Percentiles rank a stretch among this genome's conserved stretches.
These are phyloP conservation scores for Hyphantria cunea DNA, from an alignment of 1,140 invertebrate species.

Conservation along the genomic window DNA sequence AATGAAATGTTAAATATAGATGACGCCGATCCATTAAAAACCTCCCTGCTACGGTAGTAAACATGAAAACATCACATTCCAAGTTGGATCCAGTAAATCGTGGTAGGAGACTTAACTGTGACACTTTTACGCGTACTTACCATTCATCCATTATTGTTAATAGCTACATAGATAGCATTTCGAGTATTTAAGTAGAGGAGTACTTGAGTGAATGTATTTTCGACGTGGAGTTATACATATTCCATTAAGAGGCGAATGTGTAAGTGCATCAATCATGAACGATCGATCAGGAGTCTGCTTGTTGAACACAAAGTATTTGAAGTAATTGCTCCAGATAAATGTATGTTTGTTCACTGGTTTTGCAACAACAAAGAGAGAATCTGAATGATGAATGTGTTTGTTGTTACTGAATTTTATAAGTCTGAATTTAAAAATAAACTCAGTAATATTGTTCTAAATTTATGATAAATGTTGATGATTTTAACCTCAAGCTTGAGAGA, in stretches of 20 bases:
- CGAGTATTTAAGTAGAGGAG: conserved; percentile 11
- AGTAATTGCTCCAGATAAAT: neutral
- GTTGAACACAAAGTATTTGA: neutral
- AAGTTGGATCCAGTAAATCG: conserved; percentile 27
- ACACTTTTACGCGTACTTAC: conserved; percentile 31
- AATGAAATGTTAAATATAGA: conserved; percentile 28
- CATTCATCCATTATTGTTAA: conserved; percentile 32
- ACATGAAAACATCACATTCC: conserved; percentile 30
- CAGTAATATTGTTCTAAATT: no score
- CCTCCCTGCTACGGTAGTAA: conserved; percentile 19
- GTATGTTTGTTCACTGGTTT: no score
- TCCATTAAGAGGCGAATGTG: conserved; percentile 1
- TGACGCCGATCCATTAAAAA: conserved; percentile 26
- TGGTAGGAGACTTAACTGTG: conserved; percentile 21
- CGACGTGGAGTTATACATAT: conserved; percentile 6
- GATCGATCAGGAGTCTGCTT: neutral
- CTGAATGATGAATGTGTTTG: neutral
- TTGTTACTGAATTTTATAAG: no score
- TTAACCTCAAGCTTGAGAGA: no score
- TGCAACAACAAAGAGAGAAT: neutral
- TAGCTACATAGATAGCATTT: conserved; percentile 28
- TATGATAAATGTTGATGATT: no score
- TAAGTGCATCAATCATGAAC: conserved; percentile 1
- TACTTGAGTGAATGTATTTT: conserved; percentile 20
- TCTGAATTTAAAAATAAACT: no score